phyloP scores from a whole-genome alignment of 1,140 invertebrate species.

The Solen grandis region DNA sequence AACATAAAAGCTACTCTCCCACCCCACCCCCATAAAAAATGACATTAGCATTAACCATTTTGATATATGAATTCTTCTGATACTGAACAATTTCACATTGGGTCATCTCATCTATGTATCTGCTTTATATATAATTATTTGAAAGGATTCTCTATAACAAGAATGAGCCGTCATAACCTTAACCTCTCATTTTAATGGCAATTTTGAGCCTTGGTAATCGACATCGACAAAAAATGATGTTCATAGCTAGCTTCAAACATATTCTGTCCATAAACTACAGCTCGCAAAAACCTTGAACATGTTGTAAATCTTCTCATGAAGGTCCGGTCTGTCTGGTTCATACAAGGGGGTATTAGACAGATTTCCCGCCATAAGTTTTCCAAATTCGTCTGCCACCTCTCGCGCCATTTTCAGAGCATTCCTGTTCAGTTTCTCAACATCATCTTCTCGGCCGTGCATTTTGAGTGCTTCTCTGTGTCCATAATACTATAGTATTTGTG shows the following conservation, averaged over 20 bases:
- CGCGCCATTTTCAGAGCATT: conserved; percentile 67
- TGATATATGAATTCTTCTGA: too few relatives aligned
- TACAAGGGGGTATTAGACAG: conserved; percentile 69
- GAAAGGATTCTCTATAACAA: not conserved
- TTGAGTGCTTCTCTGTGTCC: too few relatives aligned
- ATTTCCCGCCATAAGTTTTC: conserved; percentile 71
- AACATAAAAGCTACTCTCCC: not conserved
- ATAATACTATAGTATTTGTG: too few relatives aligned
- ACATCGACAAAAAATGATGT: not conserved
- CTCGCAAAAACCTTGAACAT: conserved; percentile 67
- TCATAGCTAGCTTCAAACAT: not conserved
- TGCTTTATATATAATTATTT: too few relatives aligned
- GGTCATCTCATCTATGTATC: too few relatives aligned
- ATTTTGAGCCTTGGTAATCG: not conserved
- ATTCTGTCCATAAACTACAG: not conserved
- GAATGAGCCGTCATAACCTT: not conserved
- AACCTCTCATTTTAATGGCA: not conserved
- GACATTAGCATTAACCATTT: too few relatives aligned
- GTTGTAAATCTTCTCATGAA: conserved; percentile 32
- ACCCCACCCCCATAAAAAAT: too few relatives aligned
- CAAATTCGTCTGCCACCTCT: conserved; percentile 66
- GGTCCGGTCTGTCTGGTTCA: conserved; percentile 28
- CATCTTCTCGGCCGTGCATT: conserved; percentile 66
- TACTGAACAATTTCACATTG: too few relatives aligned
- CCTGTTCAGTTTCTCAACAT: conserved; percentile 67